Percentiles rank a stretch among this genome's conserved stretches.
phyloP scores from a whole-genome alignment of 92 coral and sea anemone species.

The Siderastrea radians region DNA sequence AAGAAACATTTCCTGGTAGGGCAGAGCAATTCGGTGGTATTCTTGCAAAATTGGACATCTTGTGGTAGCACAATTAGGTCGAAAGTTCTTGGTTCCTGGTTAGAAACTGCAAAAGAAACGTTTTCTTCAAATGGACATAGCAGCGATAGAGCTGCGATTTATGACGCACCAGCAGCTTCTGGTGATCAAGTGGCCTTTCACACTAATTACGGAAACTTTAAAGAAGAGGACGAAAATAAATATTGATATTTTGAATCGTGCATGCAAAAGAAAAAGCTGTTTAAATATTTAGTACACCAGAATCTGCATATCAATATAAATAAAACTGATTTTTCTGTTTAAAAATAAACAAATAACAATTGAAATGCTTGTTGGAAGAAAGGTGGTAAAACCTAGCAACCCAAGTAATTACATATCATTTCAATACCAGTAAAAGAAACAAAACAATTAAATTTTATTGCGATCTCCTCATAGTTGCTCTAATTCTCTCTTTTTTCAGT shows the following conservation, averaged over 20 bases:
- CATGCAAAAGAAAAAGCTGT: background rate
- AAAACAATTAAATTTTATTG: background rate
- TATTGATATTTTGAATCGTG: background rate
- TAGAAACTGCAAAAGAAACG: too few species aligned
- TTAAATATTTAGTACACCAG: background rate
- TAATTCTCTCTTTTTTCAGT: too few species aligned
- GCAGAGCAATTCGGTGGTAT: background rate
- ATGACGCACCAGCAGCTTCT: background rate
- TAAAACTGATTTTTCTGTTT: background rate
- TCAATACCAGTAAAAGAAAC: background rate
- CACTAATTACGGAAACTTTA: background rate
- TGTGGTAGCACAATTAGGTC: background rate
- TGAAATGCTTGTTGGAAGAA: background rate
- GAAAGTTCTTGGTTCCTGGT: too few species aligned
- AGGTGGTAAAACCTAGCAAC: background rate
- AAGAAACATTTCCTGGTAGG: conserved; percentile 1
- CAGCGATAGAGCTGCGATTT: background rate
- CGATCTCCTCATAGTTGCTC: background rate
- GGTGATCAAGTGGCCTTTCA: background rate
- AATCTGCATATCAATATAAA: conserved; percentile 16
- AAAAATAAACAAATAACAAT: background rate
- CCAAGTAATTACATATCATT: background rate
- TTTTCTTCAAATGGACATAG: background rate
- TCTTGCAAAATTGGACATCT: background rate
- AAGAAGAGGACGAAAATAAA: background rate